These are phyloP conservation scores for Pachypsylla venusta DNA, from an alignment of 1,140 invertebrate species.

Conservation along the genomic window DNA sequence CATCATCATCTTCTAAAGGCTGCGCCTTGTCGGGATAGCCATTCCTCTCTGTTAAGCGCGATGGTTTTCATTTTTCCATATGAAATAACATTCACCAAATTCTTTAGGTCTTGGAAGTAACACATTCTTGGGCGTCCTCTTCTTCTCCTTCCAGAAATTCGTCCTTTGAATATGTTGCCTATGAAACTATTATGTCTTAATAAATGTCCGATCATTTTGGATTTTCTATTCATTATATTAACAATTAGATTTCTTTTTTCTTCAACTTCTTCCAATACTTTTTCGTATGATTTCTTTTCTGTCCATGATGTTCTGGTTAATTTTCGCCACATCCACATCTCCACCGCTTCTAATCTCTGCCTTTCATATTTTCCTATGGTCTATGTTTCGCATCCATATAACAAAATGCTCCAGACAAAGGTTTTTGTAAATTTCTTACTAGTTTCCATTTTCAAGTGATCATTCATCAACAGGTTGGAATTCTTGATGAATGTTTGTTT, in stretches of 20 bases:
- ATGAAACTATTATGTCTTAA: conserved; percentile 9
- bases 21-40: too few relatives aligned
- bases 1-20: too few relatives aligned
- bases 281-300: conserved; percentile 2
- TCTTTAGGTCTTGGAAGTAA: conserved; percentile 4
- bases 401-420: conserved; percentile 8
- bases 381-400: conserved; percentile 11
- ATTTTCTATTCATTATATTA: conserved; percentile 10
- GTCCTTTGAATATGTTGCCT: conserved; percentile 10
- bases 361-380: conserved; percentile 12
- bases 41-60: too few relatives aligned
- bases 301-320: not conserved
- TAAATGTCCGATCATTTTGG: conserved; percentile 11
- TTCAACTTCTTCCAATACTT: not conserved
- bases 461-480: conserved; percentile 3
- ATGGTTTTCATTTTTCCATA: too few relatives aligned
- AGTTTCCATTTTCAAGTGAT: conserved; percentile 6
- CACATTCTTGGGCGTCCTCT: conserved; percentile 12
- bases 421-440: conserved; percentile 14
- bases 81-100: not conserved
- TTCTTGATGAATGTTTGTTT: conserved; percentile 11
- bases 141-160: conserved; percentile 5
- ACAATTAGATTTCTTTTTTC: conserved; percentile 7
- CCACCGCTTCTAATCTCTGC: conserved; percentile 3
- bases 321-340: conserved; percentile 13